Conservation (phyloP, 2,888 invertebrate species). For the Plagiodera versicolora region DNA sequence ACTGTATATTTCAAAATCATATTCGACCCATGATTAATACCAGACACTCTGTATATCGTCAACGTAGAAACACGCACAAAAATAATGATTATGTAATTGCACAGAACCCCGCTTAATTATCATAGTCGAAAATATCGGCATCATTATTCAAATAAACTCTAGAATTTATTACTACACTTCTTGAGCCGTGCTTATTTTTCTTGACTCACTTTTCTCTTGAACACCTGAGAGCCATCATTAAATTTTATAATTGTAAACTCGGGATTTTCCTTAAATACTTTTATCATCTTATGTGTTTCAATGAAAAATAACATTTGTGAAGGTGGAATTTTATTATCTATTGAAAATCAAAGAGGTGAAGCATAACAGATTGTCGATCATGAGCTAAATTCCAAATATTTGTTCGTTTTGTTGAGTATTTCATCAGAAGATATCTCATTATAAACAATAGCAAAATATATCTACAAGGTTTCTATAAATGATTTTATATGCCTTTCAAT, state of each 20-base stretch:
- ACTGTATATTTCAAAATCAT: no score
- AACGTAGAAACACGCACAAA: slow-evolving; percentile 34
- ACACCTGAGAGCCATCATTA: slow-evolving; percentile 22
- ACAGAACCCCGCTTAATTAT: slow-evolving; percentile 49
- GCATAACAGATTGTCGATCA: neutral
- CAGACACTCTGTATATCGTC: no score
- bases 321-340: neutral
- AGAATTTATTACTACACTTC: slow-evolving; percentile 37
- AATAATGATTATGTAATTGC: slow-evolving; percentile 51
- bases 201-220: slow-evolving; percentile 28
- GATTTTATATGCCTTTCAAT: no score
- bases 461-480: no score
- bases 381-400: no score
- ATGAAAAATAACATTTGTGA: neutral
- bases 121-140: slow-evolving; percentile 42
- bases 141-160: slow-evolving; percentile 42
- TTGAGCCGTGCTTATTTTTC: slow-evolving; percentile 36
- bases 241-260: neutral
- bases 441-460: no score
- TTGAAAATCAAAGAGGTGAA: neutral
- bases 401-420: no score
- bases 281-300: slow-evolving; percentile 4
- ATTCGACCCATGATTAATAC: no score
- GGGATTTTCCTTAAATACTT: neutral
- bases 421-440: no score